Evolutionary conservation across 2,797 vertebrate genomes (phyloP), one percentile per base, ranked within the genome.

Genomic region (Chromobotia macracanthus): DNA sequence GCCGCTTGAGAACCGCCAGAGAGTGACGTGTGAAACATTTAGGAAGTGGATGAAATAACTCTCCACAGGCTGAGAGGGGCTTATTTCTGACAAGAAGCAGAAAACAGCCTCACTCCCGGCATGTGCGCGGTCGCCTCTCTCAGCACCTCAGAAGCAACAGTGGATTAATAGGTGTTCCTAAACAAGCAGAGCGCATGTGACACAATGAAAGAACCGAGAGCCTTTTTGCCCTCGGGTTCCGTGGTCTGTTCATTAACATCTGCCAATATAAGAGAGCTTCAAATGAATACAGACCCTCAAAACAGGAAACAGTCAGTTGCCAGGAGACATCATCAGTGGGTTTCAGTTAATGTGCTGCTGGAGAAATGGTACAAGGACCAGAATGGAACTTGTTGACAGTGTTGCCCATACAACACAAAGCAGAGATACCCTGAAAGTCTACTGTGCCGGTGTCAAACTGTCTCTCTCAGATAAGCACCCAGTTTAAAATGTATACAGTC

Each of bases 291-390:
- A 81, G 72, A 83, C 73, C 72, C 75, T 56, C 73, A 79, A 58
- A 75, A 72, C 64, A 84, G 74, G 75, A 68, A 60, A 67, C 73
- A 80, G 50, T 51, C 75, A 51, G 85, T 87, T 88, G 88, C 86
- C 86, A 84, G 85, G 86, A 84, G 83, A 87, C 80, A 31, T 71
- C 69, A 50, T 6, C 41, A 73, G 58, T 68, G 55, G 55, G 46
- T 67, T 48, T 61, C 53, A 64, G 60, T 28, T 21, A 66, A 70
- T 50, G 61, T 12, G 44, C 58, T 68, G 44, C 31, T 77, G 41
- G 68, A 38, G 41, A 77, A 66, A 51, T 63, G 66, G 69, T 66
- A 77, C 63, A 65, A 75, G 66, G 73, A 71, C 25, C 3, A 69
- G 72, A 77, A 80, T 73, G 71, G 28, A 77, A 72, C 68, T 71